phyloP scores from a whole-genome alignment of 2,797 vertebrate species.

The Pangasius krempfi region DNA sequence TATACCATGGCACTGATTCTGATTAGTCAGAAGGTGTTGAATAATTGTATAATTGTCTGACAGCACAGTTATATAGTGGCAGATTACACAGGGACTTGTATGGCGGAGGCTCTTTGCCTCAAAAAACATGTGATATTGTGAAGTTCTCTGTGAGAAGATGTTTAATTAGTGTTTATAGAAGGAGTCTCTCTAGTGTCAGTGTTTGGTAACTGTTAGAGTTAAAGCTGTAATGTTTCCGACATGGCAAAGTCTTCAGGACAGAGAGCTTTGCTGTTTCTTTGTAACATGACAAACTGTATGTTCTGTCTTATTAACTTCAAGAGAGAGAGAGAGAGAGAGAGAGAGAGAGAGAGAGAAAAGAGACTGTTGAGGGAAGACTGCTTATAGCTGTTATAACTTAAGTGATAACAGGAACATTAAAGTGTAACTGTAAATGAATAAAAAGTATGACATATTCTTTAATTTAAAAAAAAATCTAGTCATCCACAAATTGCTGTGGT shows the following conservation, averaged over 20 bases:
- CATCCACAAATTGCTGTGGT: too few relatives aligned
- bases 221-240: background rate
- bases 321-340: background rate
- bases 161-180: background rate
- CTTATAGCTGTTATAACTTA: background rate
- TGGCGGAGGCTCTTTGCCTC: background rate
- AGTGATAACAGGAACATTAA: constrained; percentile 2
- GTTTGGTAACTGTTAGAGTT: background rate
- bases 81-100: background rate
- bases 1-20: background rate
- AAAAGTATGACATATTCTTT: background rate
- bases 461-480: too few relatives aligned
- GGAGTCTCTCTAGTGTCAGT: background rate
- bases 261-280: background rate
- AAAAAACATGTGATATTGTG: background rate
- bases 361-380: background rate
- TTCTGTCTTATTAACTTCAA: background rate
- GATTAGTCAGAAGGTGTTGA: background rate
- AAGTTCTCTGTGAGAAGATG: background rate
- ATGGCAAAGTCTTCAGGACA: background rate
- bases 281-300: background rate
- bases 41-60: constrained; percentile 1
- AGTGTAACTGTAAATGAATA: background rate
- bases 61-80: background rate
- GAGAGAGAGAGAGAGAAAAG: background rate